These are phyloP conservation scores for Elymnias hypermnestra DNA, from an alignment of 1,140 invertebrate genomes.

Conservation along the genomic window DNA sequence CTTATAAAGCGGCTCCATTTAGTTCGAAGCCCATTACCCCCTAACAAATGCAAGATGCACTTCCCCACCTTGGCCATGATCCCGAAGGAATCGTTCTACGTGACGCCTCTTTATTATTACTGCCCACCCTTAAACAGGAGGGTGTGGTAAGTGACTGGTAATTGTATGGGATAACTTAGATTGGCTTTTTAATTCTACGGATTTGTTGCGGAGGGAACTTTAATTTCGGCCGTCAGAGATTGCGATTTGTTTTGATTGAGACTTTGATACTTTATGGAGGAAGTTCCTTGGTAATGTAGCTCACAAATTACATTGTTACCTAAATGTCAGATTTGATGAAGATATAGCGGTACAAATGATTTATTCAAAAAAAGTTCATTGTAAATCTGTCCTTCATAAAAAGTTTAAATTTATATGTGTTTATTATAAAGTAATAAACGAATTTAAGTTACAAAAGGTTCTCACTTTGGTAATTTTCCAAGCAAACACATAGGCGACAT, in stretches of 20 bases:
- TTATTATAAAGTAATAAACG: too few species aligned
- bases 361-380: too few species aligned
- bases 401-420: too few species aligned
- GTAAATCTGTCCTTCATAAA: too few species aligned
- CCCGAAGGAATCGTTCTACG: slow-evolving; percentile 28
- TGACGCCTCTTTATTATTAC: slow-evolving; percentile 32
- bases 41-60: slow-evolving; percentile 32
- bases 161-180: slow-evolving; percentile 71
- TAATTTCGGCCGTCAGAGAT: slow-evolving; percentile 13
- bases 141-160: slow-evolving; percentile 62
- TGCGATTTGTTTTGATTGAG: background rate
- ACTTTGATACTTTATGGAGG: background rate
- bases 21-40: slow-evolving; percentile 30
- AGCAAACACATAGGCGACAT: too few species aligned
- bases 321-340: too few species aligned
- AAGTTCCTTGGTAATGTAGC: too few species aligned
- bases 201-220: slow-evolving; percentile 31
- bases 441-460: too few species aligned
- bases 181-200: slow-evolving; percentile 62
- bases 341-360: too few species aligned
- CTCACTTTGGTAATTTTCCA: too few species aligned
- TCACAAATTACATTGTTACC: too few species aligned
- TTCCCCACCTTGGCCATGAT: slow-evolving; percentile 27
- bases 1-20: slow-evolving; percentile 28
- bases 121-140: slow-evolving; percentile 33